Evolutionary conservation across 2,113 vertebrate genomes (phyloP).

Genomic region (Erinaceus europaeus): DNA sequence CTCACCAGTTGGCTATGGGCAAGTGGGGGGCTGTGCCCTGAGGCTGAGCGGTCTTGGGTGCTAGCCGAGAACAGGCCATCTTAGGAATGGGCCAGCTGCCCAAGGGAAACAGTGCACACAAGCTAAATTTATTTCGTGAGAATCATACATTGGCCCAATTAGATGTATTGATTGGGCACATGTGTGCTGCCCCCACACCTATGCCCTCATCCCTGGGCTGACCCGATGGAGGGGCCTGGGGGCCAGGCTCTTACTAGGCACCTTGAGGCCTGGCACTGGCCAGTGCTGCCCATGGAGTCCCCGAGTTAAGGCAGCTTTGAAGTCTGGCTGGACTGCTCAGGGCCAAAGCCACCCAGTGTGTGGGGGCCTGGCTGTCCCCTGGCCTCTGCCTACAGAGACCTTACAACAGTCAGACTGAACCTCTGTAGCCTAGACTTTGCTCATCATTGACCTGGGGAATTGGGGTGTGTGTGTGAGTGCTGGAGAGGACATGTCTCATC

Average conservation of each 20-base stretch:
- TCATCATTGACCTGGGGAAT: too few relatives aligned
- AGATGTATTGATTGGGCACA: background rate
- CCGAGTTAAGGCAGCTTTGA: accelerated
- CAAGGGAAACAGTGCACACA: background rate
- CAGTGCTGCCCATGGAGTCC: accelerated
- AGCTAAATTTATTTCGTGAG: constrained; percentile 63
- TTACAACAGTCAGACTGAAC: too few relatives aligned
- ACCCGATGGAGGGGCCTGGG: background rate
- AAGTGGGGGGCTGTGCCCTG: background rate
- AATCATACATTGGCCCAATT: constrained; percentile 56
- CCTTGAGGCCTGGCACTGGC: background rate
- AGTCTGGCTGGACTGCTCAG: background rate
- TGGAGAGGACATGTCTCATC: too few relatives aligned
- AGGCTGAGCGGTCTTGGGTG: background rate
- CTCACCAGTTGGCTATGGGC: too few relatives aligned
- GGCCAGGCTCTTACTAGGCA: background rate
- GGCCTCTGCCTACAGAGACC: too few relatives aligned
- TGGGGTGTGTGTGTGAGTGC: too few relatives aligned
- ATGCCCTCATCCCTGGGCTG: background rate
- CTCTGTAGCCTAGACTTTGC: too few relatives aligned
- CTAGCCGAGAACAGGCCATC: constrained; percentile 57
- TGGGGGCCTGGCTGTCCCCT: too few relatives aligned
- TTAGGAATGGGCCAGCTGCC: constrained; percentile 69
- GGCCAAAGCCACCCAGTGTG: background rate
- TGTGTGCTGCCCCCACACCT: accelerated